Evolutionary conservation across 2,888 invertebrate species (phyloP), one percentile per base, ranked within the genome.

Genomic region (Ypsolopha scabrella): DNA sequence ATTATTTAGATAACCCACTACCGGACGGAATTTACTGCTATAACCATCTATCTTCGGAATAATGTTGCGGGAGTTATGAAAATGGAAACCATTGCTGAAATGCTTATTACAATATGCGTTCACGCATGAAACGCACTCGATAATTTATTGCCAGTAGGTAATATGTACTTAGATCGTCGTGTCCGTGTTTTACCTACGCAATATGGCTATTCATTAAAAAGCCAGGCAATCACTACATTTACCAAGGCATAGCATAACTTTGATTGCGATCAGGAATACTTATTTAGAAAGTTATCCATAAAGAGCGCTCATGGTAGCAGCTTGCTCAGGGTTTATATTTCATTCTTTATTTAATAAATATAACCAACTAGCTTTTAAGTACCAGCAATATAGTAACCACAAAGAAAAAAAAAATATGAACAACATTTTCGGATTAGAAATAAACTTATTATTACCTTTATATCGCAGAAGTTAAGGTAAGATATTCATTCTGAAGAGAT

Each of bases 61-160:
- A 24, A 24, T 24, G 24, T 43, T 43, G 7, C 43, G 14, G n/a
- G 43, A 1, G 11, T 13, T 34, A 13, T 47, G 11, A 47, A 47
- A 36, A n/a, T 47, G 7, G 34, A 35, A 33, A 47, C 7, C 13
- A 35, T 50, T 50, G 47, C n/a, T 47, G 47, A 47, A 47, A 47
- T 47, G 13, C 37, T 47, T 47, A 47, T 47, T 47, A 47, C 47
- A 47, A 47, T 45, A 45, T 11, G 47, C 47, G 35, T 43, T 39
- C 50, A 50, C 50, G 50, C 50, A 50, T 50, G 50, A 41, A 50
- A 43, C 35, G 41, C 41, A 41, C 50, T 39, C 33, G 45, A 7
- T 50, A 50, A 50, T 50, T 41, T 50, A 50, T 50, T 41, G 36
- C 7, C 50, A 50, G 41, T 35, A 33, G 35, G 35, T 39, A n/a